Conservation (phyloP, 92 coral and sea anemone genomes). For the Pocillopora grandis region DNA sequence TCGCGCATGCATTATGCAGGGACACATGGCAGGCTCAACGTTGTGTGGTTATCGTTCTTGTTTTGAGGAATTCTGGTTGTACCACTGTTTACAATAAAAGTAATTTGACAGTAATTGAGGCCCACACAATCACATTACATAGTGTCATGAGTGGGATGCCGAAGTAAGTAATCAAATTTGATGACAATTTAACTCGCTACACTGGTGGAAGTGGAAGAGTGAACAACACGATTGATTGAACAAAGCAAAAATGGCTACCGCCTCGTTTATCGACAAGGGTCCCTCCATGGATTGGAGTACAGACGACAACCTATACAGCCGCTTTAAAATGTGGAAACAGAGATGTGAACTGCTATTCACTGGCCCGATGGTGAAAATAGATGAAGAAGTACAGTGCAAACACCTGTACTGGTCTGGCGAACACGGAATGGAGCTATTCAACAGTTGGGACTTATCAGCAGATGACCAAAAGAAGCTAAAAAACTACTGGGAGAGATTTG, state of each 20-base stretch:
- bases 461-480: constrained; percentile 32
- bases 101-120: neutral
- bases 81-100: too few relatives aligned
- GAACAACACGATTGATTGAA: neutral
- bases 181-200: neutral
- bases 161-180: neutral
- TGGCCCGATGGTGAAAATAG: constrained; percentile 45
- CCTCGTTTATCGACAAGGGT: constrained; percentile 21
- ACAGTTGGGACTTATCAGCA: constrained; percentile 45
- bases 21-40: neutral
- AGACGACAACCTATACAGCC: constrained; percentile 27
- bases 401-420: constrained; percentile 51
- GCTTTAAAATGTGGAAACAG: constrained; percentile 42
- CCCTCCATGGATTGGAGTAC: constrained; percentile 40
- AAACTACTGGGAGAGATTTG: constrained; percentile 38
- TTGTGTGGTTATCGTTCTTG: neutral
- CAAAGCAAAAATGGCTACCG: neutral
- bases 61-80: neutral
- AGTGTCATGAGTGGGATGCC: neutral
- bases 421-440: constrained; percentile 48
- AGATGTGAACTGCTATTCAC: constrained; percentile 37
- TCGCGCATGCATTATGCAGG: neutral
- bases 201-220: neutral
- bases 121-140: neutral
- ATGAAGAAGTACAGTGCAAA: constrained; percentile 47